Conservation (phyloP, 2,888 invertebrate species). For the Chorisops tibialis region DNA sequence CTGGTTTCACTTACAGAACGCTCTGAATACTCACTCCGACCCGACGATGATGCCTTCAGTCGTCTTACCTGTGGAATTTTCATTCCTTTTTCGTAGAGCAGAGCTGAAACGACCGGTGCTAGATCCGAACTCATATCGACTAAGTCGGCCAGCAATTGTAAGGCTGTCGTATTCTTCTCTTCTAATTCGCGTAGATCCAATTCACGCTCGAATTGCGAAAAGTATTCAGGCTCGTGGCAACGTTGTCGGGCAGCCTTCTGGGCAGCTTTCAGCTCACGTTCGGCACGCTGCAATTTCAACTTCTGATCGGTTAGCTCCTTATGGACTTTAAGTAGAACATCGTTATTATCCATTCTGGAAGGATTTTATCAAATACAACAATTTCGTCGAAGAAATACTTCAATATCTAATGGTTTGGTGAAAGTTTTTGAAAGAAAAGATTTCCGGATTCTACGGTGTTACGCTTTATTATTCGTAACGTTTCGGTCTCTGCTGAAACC, state of each 20-base stretch:
- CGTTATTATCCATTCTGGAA: constrained; percentile 42
- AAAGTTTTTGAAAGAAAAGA: no score
- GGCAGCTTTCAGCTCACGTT: constrained; percentile 45
- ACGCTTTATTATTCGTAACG: no score
- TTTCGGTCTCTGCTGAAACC: no score
- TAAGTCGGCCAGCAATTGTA: constrained; percentile 59
- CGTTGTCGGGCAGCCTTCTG: constrained; percentile 42
- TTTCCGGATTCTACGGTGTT: no score
- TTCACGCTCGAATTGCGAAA: constrained; percentile 50
- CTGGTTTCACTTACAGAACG: constrained; percentile 27
- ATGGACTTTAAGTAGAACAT: constrained; percentile 43
- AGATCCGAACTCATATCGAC: constrained; percentile 42
- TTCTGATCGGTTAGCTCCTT: constrained; percentile 49
- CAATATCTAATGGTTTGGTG: background rate
- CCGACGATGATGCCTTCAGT: constrained; percentile 38
- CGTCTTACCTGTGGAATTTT: constrained; percentile 46
- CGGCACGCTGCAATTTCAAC: constrained; percentile 47
- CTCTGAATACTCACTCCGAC: constrained; percentile 42
- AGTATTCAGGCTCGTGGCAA: constrained; percentile 41
- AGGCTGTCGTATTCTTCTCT: constrained; percentile 57
- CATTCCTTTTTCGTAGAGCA: constrained; percentile 45
- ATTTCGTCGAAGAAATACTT: no score
- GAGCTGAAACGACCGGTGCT: constrained; percentile 43
- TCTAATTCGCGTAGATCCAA: constrained; percentile 58
- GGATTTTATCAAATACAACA: background rate